These are phyloP conservation scores for Sclerodermus sp. DNA, from an alignment of 2,888 invertebrate species.

Conservation along the genomic window DNA sequence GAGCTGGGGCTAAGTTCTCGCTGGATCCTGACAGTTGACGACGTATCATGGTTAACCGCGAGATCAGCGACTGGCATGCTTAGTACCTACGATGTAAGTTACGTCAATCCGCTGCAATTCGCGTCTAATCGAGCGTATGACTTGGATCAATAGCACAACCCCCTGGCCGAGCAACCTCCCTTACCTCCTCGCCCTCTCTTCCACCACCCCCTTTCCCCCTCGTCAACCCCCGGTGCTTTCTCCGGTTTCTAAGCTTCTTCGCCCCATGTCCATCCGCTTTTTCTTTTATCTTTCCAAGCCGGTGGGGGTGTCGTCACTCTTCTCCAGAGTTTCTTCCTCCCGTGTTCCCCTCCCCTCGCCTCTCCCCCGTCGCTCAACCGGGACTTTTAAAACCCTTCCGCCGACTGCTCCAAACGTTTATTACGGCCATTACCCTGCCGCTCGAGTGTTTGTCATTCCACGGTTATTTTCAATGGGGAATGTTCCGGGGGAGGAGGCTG, in stretches of 20 bases:
- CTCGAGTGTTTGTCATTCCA: not conserved
- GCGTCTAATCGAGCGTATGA: conserved; percentile 32
- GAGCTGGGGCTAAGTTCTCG: too few species aligned
- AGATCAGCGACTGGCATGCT: too few species aligned
- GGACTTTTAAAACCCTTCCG: too few species aligned
- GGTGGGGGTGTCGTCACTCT: conserved; percentile 2
- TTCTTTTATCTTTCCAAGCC: too few species aligned
- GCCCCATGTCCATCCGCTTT: too few species aligned
- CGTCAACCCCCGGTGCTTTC: not conserved
- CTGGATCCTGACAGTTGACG: too few species aligned
- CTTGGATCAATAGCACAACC: conserved; percentile 25
- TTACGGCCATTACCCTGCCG: conserved; percentile 16
- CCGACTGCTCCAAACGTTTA: conserved; percentile 14
- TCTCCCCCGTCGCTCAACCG: too few species aligned
- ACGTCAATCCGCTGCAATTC: conserved; percentile 33
- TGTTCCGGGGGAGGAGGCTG: too few species aligned
- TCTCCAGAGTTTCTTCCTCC: conserved; percentile 17
- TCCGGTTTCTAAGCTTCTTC: conserved; percentile 2
- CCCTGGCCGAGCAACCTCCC: conserved; percentile 8
- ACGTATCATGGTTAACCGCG: too few species aligned
- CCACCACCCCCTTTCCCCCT: too few species aligned
- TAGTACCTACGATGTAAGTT: conserved; percentile 18
- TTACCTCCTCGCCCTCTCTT: not conserved
- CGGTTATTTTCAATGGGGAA: conserved; percentile 1
- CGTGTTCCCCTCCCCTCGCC: not conserved